These are phyloP conservation scores for Onychomys leucogaster DNA, from an alignment of 2,797 vertebrate genomes.

Conservation along the genomic window DNA sequence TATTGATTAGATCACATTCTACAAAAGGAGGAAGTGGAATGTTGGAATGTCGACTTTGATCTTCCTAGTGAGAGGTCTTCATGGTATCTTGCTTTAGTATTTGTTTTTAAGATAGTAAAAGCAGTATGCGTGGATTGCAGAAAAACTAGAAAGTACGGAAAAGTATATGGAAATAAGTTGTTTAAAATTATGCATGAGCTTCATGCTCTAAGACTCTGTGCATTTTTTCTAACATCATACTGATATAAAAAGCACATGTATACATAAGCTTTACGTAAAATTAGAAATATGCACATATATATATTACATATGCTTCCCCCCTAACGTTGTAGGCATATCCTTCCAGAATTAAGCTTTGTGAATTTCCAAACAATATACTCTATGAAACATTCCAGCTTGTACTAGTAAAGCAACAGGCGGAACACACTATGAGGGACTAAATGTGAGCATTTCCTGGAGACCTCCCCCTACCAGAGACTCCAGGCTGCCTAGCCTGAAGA, in stretches of 20 bases:
- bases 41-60: neutral
- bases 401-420: neutral
- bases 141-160: conserved; percentile 34
- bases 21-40: neutral
- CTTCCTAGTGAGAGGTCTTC: neutral
- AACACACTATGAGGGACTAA: neutral
- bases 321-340: neutral
- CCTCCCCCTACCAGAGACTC: neutral
- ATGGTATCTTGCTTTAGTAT: neutral
- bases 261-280: neutral
- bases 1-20: neutral
- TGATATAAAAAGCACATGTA: neutral
- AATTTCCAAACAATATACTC: neutral
- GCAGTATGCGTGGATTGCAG: neutral
- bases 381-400: neutral
- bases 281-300: neutral
- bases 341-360: neutral
- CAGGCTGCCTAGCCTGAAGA: neutral
- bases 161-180: neutral
- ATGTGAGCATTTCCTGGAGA: neutral
- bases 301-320: neutral
- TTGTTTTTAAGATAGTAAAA: conserved; percentile 58
- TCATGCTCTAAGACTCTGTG: neutral
- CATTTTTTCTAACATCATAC: conserved; percentile 10
- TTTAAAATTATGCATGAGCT: neutral